Conservation (phyloP, 2,113 vertebrate genomes). For the Pterocles gutturalis region DNA sequence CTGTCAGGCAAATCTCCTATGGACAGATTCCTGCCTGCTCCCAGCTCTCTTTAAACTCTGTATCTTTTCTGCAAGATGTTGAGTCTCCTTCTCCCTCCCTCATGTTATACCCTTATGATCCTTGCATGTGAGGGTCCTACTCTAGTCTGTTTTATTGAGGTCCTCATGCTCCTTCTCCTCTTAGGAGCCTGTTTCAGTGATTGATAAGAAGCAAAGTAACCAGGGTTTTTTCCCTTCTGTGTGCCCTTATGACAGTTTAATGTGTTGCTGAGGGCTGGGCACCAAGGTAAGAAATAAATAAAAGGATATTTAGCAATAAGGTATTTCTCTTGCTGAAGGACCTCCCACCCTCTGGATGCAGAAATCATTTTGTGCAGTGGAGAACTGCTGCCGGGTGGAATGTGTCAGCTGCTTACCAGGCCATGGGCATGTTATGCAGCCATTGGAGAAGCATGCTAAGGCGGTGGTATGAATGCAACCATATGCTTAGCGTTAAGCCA, state of each 20-base stretch:
- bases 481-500: conserved; percentile 55
- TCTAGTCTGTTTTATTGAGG: neutral
- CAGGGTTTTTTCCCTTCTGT: neutral
- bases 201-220: neutral
- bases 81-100: neutral
- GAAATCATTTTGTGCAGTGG: neutral
- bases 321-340: neutral
- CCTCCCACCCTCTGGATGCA: neutral
- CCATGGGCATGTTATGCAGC: neutral
- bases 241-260: neutral
- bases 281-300: neutral
- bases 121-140: neutral
- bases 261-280: neutral
- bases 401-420: conserved; percentile 59
- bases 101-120: neutral
- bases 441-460: neutral
- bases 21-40: neutral
- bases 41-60: neutral
- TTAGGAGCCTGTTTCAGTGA: neutral
- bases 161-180: neutral
- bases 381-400: conserved; percentile 38
- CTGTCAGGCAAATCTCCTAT: neutral
- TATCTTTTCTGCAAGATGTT: neutral
- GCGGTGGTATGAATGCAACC: neutral
- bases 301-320: neutral